Base-by-base conservation (phyloP, 2,797 vertebrate genomes). In the Typhlichthys eigenmanni region DNA sequence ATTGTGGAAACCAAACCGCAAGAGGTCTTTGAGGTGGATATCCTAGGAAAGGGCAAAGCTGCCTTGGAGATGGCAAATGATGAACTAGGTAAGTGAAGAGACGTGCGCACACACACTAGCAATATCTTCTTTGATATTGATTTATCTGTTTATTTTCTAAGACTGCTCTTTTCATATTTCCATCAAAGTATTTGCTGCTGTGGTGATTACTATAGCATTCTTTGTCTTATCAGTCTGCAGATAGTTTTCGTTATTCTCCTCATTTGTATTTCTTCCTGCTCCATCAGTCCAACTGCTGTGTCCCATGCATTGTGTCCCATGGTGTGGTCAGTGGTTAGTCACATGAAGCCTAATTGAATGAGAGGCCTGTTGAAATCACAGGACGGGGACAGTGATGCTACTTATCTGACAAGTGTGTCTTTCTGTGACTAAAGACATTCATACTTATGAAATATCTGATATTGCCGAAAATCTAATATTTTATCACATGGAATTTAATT, bases 41-140 rank as follows among this genome's bases (percentile, higher is more conserved):
- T 98, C 70, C 64, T 97, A 32, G 85, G 89, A 1, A 75, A 87
- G 51, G 96, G 95, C 3, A 90, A 88, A 1, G 45, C 69, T 0
- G 95, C 94, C 0, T 81, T 97, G 76, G 92, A 95, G 83, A 82
- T 58, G 2, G 94, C 92, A 14, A 97, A 96, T 54, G 62, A 82
- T 5, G 92, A 95, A 46, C 91, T 97, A 47, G 96, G 95, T 97
- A 80, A 79, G 86, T 13, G 5, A 3, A 2, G 75, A 60, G 38
- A 43, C 38, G 9, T 9, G 9, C 38, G 9, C 38, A 43, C 1
- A 43, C 9, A 43, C 38, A 43, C 7, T 3, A 17, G 16, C 8
- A 4, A 14, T 3, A 5, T 56, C 32, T 56, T 14, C 32, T 56
- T 14, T 13, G 47, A 13, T 48, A 12, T 14, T 51, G 16, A 17